Conservation (phyloP, 1,140 invertebrate genomes). For the Thaumatotibia leucotreta region DNA sequence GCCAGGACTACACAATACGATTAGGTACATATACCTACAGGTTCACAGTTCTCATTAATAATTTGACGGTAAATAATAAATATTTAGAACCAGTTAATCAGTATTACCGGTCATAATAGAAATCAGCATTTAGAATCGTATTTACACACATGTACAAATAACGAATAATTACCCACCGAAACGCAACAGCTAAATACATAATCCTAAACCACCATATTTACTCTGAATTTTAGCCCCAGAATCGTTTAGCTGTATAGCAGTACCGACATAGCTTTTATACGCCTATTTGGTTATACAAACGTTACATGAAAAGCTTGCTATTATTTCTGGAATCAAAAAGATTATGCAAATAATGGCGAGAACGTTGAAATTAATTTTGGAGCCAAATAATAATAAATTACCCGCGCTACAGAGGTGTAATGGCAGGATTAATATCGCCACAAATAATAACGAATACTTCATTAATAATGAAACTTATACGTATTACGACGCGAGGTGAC, state of each 20-base stretch:
- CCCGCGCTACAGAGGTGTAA: not conserved
- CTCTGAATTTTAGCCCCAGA: not conserved
- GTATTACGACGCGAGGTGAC: no score
- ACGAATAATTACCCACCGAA: not conserved
- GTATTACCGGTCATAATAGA: not conserved
- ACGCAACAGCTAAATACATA: not conserved
- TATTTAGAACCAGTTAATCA: not conserved
- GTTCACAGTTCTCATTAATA: no score
- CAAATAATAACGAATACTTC: no score
- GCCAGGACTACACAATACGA: no score
- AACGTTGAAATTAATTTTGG: not conserved
- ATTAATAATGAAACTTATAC: no score
- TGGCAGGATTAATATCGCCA: not conserved
- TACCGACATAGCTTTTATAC: not conserved
- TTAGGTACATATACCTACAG: no score
- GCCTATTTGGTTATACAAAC: not conserved
- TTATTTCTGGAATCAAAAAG: slow-evolving; percentile 10
- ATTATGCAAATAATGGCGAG: slow-evolving; percentile 11
- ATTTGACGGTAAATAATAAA: no score
- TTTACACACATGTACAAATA: not conserved
- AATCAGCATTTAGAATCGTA: not conserved
- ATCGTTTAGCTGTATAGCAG: not conserved
- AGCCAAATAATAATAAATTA: slow-evolving; percentile 12
- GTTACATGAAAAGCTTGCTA: not conserved
- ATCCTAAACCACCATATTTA: slow-evolving; percentile 6